These are phyloP conservation scores for human (Homo sapiens) DNA, from an alignment of 2,113 vertebrate genomes.

Conservation along the genomic window DNA sequence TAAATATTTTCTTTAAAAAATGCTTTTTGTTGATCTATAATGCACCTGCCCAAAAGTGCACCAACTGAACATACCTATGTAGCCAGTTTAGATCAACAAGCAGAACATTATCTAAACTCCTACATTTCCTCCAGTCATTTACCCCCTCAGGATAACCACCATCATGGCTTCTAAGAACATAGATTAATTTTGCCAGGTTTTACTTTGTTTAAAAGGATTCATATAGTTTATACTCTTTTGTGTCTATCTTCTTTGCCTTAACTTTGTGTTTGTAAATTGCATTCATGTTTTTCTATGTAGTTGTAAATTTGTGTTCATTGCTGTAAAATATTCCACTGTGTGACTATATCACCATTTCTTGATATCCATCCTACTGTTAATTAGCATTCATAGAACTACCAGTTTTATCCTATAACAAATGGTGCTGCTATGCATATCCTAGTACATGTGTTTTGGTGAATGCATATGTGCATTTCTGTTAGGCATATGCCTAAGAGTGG, in stretches of 20 bases:
- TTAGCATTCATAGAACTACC: not conserved
- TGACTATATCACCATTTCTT: not conserved
- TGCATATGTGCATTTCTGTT: not conserved
- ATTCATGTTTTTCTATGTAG: not conserved
- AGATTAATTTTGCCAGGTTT: not conserved
- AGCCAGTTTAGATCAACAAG: not conserved
- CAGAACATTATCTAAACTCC: not conserved
- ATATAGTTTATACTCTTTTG: not conserved
- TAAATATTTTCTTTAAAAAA: not conserved
- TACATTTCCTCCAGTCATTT: not conserved
- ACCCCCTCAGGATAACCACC: not conserved
- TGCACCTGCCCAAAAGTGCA: not conserved
- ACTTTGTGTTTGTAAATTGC: not conserved
- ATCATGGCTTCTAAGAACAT: not conserved
- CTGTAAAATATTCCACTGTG: not conserved
- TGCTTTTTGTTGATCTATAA: not conserved
- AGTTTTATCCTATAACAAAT: not conserved
- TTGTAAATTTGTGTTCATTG: not conserved
- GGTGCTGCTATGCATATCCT: not conserved
- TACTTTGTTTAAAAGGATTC: not conserved
- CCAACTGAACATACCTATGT: not conserved
- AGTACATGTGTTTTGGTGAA: not conserved
- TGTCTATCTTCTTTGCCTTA: not conserved
- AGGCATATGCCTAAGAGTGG: not conserved
- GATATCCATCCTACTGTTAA: not conserved